phyloP scores from a whole-genome alignment of 2,888 invertebrate genomes.

The Scaptodrosophila latifasciaeformis region DNA sequence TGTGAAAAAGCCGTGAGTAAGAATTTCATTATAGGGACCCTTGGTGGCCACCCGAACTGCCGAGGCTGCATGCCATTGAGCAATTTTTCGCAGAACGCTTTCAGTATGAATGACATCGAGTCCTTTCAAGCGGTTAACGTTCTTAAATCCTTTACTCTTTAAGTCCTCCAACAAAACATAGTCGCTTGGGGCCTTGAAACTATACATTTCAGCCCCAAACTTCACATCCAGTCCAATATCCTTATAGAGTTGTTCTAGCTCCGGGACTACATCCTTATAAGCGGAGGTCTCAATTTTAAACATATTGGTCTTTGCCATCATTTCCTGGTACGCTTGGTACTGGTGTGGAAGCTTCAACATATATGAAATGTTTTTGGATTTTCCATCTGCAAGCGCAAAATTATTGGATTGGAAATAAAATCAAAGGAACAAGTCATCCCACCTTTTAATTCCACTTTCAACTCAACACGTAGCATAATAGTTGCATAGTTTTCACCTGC shows the following conservation, averaged over 20 bases:
- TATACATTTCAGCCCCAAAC: slow-evolving; percentile 53
- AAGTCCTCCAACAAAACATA: slow-evolving; percentile 63
- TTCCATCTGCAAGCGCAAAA: too few relatives aligned
- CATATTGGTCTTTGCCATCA: slow-evolving; percentile 34
- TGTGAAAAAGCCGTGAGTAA: slow-evolving; percentile 23
- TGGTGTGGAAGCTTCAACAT: slow-evolving; percentile 50
- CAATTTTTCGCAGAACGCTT: slow-evolving; percentile 51
- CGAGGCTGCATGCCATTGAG: slow-evolving; percentile 69
- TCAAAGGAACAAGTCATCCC: too few relatives aligned
- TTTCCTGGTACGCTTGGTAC: slow-evolving; percentile 18
- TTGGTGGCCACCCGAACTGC: slow-evolving; percentile 46
- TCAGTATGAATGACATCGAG: slow-evolving; percentile 59
- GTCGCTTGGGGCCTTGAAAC: slow-evolving; percentile 33
- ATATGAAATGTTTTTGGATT: slow-evolving; percentile 39
- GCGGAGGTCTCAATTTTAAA: slow-evolving; percentile 60
- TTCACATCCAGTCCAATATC: slow-evolving; percentile 45
- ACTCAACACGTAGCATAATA: slow-evolving; percentile 55
- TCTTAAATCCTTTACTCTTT: slow-evolving; percentile 48
- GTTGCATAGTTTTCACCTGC: slow-evolving; percentile 71
- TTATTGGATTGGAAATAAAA: too few relatives aligned
- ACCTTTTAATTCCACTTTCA: slow-evolving; percentile 61
- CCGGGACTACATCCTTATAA: slow-evolving; percentile 56
- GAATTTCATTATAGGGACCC: slow-evolving; percentile 35
- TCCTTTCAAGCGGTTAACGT: slow-evolving; percentile 56
- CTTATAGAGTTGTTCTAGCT: slow-evolving; percentile 59